Evolutionary conservation across 2,113 vertebrate genomes (phyloP).

Genomic region (Heloderma charlesbogerti): DNA sequence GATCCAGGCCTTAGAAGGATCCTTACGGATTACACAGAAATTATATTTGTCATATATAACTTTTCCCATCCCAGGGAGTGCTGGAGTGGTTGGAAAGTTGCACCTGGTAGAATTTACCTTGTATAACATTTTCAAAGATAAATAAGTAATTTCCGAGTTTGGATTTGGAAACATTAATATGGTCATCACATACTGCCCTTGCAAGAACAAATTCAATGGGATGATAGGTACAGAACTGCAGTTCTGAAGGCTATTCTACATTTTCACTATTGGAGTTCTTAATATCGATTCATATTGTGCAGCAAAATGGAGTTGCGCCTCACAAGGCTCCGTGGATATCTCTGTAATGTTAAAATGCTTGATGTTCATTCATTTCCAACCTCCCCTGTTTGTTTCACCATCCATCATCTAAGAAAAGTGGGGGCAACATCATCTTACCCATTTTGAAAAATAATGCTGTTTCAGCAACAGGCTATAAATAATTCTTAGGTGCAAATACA

Average conservation of each 20-base stretch:
- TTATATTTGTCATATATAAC: background rate
- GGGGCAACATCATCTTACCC: background rate
- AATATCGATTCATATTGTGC: background rate
- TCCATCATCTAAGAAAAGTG: slow-evolving; percentile 14
- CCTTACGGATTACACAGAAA: background rate
- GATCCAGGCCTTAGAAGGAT: background rate
- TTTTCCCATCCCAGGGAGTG: background rate
- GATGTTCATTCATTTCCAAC: slow-evolving; percentile 8
- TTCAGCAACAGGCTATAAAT: slow-evolving; percentile 26
- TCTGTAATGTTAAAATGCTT: background rate
- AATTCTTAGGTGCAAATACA: background rate
- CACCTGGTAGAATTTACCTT: background rate
- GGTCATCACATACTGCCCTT: background rate
- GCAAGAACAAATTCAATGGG: background rate
- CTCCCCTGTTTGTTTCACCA: slow-evolving; percentile 11
- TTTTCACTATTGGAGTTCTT: background rate
- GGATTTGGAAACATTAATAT: background rate
- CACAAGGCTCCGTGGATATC: background rate
- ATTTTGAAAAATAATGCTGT: slow-evolving; percentile 12
- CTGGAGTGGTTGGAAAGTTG: background rate
- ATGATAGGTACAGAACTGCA: background rate
- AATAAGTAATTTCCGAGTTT: background rate
- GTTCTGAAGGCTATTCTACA: background rate
- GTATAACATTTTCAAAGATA: background rate
- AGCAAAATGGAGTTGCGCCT: background rate